These are phyloP conservation scores for Rhodeus uyekii DNA, from an alignment of 2,797 vertebrate species.

Conservation along the genomic window DNA sequence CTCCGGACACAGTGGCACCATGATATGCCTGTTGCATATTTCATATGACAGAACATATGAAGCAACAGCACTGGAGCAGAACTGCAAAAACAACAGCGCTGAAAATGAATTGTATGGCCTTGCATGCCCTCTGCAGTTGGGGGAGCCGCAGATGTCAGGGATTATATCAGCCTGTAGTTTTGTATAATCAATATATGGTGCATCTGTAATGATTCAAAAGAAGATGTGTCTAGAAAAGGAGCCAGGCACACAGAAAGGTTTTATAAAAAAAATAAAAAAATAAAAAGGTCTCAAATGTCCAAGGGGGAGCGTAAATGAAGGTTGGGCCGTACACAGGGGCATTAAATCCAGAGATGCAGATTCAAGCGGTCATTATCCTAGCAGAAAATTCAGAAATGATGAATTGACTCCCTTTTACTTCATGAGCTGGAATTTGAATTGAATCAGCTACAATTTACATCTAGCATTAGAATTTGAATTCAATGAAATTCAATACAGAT, in stretches of 20 bases:
- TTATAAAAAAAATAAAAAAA: neutral
- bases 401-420: neutral
- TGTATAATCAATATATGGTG: constrained; percentile 12
- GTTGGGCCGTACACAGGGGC: neutral
- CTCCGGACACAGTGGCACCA: constrained; percentile 8
- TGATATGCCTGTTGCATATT: constrained; percentile 29
- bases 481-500: neutral
- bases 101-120: constrained; percentile 17
- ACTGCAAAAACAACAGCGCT: constrained; percentile 7
- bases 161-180: neutral
- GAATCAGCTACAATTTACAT: neutral
- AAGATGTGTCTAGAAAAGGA: neutral
- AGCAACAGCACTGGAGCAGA: constrained; percentile 2
- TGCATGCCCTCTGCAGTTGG: constrained; percentile 1
- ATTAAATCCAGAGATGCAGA: constrained; percentile 6
- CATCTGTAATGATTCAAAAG: constrained; percentile 16
- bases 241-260: neutral
- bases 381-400: neutral
- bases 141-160: neutral
- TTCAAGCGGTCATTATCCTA: neutral
- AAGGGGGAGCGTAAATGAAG: neutral
- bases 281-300: neutral
- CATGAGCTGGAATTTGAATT: neutral
- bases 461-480: neutral
- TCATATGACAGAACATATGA: constrained; percentile 35